A percentile compares a stretch with the other conserved stretches of the same genome.
Evolutionary conservation across 35 echinoderm and acorn worm species (phyloP).

Genomic region (Apostichopus parvimensis): DNA sequence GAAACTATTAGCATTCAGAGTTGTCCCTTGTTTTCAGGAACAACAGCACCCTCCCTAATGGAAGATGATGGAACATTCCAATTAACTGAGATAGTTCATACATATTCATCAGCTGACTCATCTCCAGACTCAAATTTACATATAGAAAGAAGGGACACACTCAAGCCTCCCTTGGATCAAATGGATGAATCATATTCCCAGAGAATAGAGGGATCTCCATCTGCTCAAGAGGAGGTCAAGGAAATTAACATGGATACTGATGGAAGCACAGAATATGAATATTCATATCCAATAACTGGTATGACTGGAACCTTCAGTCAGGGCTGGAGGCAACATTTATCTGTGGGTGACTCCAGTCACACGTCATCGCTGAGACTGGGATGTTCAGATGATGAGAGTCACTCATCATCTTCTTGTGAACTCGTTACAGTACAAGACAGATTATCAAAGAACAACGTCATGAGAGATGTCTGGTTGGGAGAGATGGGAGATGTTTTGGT

Average conservation of each 20-base stretch:
- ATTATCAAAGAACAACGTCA: background rate
- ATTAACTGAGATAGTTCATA: background rate
- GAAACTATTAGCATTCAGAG: background rate
- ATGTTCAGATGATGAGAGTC: background rate
- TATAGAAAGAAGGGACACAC: background rate
- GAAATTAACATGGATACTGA: background rate
- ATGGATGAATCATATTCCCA: background rate
- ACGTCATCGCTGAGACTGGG: background rate
- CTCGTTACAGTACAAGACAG: background rate
- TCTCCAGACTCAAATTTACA: background rate
- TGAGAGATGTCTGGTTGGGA: constrained; percentile 21
- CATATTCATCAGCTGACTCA: constrained; percentile 26
- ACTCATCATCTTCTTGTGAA: background rate
- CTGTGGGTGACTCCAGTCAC: no score
- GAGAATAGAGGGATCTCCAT: background rate
- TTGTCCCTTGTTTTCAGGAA: background rate
- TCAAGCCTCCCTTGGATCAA: background rate
- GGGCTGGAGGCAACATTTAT: background rate
- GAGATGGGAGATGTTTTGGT: background rate
- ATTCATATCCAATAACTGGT: background rate
- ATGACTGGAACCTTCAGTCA: background rate
- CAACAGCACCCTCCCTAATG: background rate
- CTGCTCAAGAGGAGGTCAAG: background rate
- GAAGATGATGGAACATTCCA: background rate
- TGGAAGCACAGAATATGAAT: background rate